Evolutionary conservation across 2,888 invertebrate species (phyloP).

Genomic region (Portevinia maculata): DNA sequence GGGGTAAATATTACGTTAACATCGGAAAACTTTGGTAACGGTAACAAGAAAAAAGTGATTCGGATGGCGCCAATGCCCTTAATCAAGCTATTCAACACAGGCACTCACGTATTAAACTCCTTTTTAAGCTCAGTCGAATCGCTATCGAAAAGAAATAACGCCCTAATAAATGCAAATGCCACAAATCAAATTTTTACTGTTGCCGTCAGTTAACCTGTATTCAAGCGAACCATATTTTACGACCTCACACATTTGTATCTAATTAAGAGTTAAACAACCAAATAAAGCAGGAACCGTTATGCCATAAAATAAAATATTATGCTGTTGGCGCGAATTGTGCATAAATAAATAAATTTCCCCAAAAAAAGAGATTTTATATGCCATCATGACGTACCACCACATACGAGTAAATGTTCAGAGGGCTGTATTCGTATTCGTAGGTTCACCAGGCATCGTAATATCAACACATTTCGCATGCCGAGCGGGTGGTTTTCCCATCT

Average conservation of each 20-base stretch:
- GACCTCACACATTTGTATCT: slow-evolving; percentile 59
- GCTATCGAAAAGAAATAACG: background rate
- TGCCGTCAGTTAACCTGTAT: slow-evolving; percentile 44
- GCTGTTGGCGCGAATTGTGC: slow-evolving; percentile 60
- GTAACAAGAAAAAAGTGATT: background rate
- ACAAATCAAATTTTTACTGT: slow-evolving; percentile 36
- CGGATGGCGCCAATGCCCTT: background rate
- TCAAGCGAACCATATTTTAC: slow-evolving; percentile 54
- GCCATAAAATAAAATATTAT: slow-evolving; percentile 59
- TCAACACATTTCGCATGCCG: slow-evolving; percentile 42
- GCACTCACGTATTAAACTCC: background rate
- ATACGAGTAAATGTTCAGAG: background rate
- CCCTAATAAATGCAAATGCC: background rate
- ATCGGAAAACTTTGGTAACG: too few species aligned
- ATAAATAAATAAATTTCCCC: slow-evolving; percentile 68
- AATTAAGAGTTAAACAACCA: slow-evolving; percentile 45
- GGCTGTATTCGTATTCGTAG: too few species aligned
- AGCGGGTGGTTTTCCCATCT: background rate
- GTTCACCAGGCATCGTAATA: background rate
- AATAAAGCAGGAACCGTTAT: slow-evolving; percentile 21
- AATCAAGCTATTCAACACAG: background rate
- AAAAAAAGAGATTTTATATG: slow-evolving; percentile 11
- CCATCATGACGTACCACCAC: slow-evolving; percentile 24
- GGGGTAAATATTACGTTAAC: too few species aligned
- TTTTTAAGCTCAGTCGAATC: background rate